A percentile compares a stretch with the other conserved stretches of the same genome.
Evolutionary conservation across 2,888 invertebrate genomes (phyloP).

Genomic region (Mythimna albipuncta): DNA sequence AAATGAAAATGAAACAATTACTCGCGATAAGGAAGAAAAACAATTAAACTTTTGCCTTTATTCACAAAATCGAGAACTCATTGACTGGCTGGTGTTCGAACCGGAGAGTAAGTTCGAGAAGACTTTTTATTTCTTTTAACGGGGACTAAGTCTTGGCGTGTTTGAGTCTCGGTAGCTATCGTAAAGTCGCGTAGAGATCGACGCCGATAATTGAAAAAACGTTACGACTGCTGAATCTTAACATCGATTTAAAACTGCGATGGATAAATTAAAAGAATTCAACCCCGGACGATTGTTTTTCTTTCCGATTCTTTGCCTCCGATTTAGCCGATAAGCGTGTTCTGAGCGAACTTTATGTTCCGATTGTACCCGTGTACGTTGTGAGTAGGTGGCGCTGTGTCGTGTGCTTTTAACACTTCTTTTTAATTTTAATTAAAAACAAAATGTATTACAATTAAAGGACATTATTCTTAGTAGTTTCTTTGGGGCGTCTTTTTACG

Average conservation of each 20-base stretch:
- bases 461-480: constrained; percentile 59
- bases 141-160: constrained; percentile 72
- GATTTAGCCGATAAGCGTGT: constrained; percentile 85
- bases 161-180: constrained; percentile 83
- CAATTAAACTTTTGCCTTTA: constrained; percentile 44
- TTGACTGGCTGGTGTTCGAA: constrained; percentile 65
- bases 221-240: constrained; percentile 87
- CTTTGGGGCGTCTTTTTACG: constrained; percentile 27
- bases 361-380: constrained; percentile 77
- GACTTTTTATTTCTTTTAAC: constrained; percentile 66
- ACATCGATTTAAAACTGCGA: constrained; percentile 88
- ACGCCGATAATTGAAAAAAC: constrained; percentile 87
- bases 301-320: constrained; percentile 79
- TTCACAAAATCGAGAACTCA: constrained; percentile 64
- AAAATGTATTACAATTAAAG: constrained; percentile 67
- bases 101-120: constrained; percentile 70
- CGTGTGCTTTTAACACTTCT: constrained; percentile 72
- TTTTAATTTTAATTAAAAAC: constrained; percentile 77
- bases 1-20: neutral
- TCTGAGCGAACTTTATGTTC: constrained; percentile 85
- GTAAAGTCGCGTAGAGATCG: constrained; percentile 84
- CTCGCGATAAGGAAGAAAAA: constrained; percentile 42
- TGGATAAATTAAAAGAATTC: constrained; percentile 89
- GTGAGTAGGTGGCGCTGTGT: constrained; percentile 80
- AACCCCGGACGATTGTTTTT: constrained; percentile 83